phyloP scores from a whole-genome alignment of 92 coral and sea anemone genomes.

The Palythoa heliodiscus region DNA sequence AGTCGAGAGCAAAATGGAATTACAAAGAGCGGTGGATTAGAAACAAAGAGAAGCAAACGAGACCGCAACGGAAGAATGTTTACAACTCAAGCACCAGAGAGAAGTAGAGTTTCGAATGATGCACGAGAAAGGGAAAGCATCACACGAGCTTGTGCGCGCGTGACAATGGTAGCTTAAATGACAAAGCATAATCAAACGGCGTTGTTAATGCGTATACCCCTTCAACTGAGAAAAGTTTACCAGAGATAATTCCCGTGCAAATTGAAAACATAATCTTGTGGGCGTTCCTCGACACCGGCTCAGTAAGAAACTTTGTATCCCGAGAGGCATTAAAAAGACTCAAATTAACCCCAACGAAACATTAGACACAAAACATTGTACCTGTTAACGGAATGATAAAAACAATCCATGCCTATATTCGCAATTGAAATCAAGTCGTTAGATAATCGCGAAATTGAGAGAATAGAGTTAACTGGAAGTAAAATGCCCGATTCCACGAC shows the following conservation, averaged over 20 bases:
- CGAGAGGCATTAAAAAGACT: not conserved
- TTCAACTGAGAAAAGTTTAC: not conserved
- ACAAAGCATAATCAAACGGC: no score
- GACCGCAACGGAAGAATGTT: no score
- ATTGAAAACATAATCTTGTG: not conserved
- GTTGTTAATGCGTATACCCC: not conserved
- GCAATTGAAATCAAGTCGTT: conserved; percentile 31
- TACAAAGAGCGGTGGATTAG: no score
- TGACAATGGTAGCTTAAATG: no score
- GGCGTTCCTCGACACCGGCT: no score
- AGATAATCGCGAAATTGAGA: conserved; percentile 40
- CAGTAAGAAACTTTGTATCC: no score
- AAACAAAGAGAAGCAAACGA: no score
- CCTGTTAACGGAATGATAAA: conserved; percentile 40
- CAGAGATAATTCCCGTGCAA: not conserved
- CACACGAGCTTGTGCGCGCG: no score
- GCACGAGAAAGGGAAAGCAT: no score
- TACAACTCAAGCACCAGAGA: no score
- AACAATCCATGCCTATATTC: conserved; percentile 60
- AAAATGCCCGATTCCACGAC: not conserved
- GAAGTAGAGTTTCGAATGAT: no score
- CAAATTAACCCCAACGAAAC: conserved; percentile 38
- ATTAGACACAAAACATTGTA: not conserved
- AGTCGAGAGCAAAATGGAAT: no score
- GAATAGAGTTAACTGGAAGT: conserved; percentile 35